phyloP scores from a whole-genome alignment of 2,113 vertebrate species.

The Piprites chloris region DNA sequence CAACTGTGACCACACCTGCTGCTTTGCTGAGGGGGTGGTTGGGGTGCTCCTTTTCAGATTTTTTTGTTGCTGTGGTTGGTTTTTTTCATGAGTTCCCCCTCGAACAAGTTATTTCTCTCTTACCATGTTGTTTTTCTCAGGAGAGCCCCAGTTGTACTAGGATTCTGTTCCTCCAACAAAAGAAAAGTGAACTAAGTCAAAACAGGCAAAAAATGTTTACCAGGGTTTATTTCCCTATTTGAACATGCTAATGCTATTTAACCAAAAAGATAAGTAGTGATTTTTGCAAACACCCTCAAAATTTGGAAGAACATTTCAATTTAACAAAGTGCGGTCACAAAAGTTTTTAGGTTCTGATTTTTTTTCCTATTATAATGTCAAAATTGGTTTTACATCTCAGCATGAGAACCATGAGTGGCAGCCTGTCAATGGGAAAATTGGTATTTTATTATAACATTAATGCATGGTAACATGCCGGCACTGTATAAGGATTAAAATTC shows the following conservation, averaged over 20 bases:
- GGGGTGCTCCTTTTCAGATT: rapidly evolving
- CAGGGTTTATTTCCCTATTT: background rate
- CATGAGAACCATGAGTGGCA: background rate
- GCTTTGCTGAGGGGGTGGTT: rapidly evolving
- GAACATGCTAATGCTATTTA: background rate
- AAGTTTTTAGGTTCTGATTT: background rate
- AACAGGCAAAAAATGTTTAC: background rate
- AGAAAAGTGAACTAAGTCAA: background rate
- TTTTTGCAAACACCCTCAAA: background rate
- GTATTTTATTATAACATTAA: background rate
- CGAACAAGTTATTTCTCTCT: background rate
- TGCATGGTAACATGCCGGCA: background rate
- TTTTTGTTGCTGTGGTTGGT: too few species aligned
- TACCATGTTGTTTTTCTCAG: background rate
- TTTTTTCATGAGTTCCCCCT: background rate
- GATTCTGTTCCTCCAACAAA: background rate
- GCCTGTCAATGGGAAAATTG: background rate
- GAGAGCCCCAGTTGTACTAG: background rate
- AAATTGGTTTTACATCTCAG: background rate
- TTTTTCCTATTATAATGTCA: background rate
- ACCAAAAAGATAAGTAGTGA: background rate
- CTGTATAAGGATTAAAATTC: background rate
- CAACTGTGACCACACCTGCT: background rate
- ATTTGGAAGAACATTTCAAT: background rate
- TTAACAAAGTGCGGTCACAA: background rate